Evolutionary conservation across 1,140 invertebrate genomes (phyloP).

Genomic region (Chironomus striatipennis): DNA sequence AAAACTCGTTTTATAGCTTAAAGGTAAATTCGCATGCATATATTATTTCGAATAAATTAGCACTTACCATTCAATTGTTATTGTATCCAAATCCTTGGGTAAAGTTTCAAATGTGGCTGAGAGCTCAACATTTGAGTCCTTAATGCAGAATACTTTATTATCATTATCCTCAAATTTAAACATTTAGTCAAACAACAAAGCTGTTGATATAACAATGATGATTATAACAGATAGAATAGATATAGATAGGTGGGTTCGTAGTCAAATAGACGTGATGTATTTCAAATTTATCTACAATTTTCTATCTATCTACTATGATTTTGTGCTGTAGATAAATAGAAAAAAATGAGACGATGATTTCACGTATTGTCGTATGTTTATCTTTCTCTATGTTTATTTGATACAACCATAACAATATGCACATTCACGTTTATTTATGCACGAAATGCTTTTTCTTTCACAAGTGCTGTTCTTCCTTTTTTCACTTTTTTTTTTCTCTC

Average conservation of each 20-base stretch:
- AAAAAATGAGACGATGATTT: not conserved
- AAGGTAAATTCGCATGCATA: too few relatives aligned
- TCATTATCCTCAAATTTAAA: slow-evolving; percentile 20
- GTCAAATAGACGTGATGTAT: not conserved
- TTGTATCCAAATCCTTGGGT: slow-evolving; percentile 18
- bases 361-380: not conserved
- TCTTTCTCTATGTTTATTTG: not conserved
- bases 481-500: not conserved
- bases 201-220: not conserved
- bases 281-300: not conserved
- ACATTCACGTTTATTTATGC: slow-evolving; percentile 13
- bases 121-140: slow-evolving; percentile 19
- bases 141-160: slow-evolving; percentile 12
- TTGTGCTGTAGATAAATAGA: not conserved
- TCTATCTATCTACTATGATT: not conserved
- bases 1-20: too few relatives aligned
- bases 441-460: not conserved
- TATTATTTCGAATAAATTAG: not conserved
- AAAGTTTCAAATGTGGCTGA: slow-evolving; percentile 20
- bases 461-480: not conserved
- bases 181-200: slow-evolving; percentile 2
- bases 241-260: too few relatives aligned
- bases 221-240: too few relatives aligned
- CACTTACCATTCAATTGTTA: slow-evolving; percentile 21
- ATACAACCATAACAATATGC: not conserved